Evolutionary conservation across 2,888 invertebrate species (phyloP).

Genomic region (Napeogenes inachia): DNA sequence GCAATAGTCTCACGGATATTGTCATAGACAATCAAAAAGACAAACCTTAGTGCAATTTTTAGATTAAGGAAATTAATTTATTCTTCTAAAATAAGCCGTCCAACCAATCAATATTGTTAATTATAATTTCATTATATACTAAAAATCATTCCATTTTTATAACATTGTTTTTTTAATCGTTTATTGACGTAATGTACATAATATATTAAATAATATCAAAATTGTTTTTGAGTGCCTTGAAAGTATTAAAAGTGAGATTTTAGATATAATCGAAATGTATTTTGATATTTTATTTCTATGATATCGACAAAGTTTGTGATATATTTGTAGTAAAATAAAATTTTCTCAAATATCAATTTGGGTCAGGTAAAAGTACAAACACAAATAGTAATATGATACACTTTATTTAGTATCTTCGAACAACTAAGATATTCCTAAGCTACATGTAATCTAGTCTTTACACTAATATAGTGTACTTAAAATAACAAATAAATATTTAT

Average conservation of each 20-base stretch:
- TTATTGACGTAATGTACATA: neutral
- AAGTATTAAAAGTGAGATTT: constrained; percentile 6
- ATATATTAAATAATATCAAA: neutral
- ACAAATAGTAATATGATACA: constrained; percentile 42
- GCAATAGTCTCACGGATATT: constrained; percentile 69
- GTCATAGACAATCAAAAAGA: constrained; percentile 72
- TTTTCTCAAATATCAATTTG: constrained; percentile 3
- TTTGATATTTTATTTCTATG: neutral
- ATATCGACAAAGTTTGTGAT: constrained; percentile 2
- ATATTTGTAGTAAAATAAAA: neutral
- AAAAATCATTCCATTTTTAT: constrained; percentile 8
- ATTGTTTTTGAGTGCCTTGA: constrained; percentile 9
- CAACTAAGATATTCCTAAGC: constrained; percentile 45
- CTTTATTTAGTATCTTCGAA: constrained; percentile 53
- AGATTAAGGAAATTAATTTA: constrained; percentile 44
- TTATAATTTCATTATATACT: neutral
- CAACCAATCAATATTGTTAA: constrained; percentile 8
- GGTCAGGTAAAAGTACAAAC: constrained; percentile 29
- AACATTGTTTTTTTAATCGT: neutral
- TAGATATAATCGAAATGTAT: neutral
- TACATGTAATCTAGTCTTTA: constrained; percentile 55
- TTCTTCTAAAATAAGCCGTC: constrained; percentile 33
- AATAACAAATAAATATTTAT: constrained; percentile 49
- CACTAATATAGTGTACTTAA: constrained; percentile 75
- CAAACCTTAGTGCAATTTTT: constrained; percentile 61